Percentiles rank a stretch among this genome's conserved stretches.
phyloP scores from a whole-genome alignment of 1,140 invertebrate species.

The Drosophila lowei region DNA sequence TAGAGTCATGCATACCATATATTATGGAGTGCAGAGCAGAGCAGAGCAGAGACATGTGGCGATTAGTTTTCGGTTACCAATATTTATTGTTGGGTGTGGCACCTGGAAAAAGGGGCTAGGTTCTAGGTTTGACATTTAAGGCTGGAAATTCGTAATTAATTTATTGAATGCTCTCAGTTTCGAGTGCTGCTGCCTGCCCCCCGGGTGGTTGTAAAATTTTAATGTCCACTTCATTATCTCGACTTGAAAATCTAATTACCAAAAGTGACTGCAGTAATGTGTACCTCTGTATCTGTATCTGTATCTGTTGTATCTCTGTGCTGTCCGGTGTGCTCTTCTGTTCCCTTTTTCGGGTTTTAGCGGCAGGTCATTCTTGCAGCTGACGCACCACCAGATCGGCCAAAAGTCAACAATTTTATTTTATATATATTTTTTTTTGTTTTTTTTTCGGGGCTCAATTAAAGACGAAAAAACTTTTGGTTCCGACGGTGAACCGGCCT shows the following conservation, averaged over 20 bases:
- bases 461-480: slow-evolving; percentile 46
- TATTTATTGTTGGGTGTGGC: slow-evolving; percentile 51
- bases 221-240: slow-evolving; percentile 74
- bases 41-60: slow-evolving; percentile 14
- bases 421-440: not conserved
- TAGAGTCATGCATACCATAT: slow-evolving; percentile 56
- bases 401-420: slow-evolving; percentile 42
- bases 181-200: slow-evolving; percentile 8
- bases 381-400: slow-evolving; percentile 44
- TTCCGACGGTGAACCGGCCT: slow-evolving; percentile 42
- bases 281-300: slow-evolving; percentile 6
- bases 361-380: slow-evolving; percentile 56
- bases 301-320: not conserved
- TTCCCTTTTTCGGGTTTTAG: slow-evolving; percentile 21
- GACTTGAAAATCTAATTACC: slow-evolving; percentile 76
- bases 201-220: slow-evolving; percentile 74
- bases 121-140: slow-evolving; percentile 52
- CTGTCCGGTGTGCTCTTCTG: slow-evolving; percentile 8
- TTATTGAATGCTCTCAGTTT: slow-evolving; percentile 63
- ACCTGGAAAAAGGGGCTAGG: slow-evolving; percentile 51
- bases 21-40: slow-evolving; percentile 33
- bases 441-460: slow-evolving; percentile 47
- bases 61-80: slow-evolving; percentile 18
- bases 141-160: slow-evolving; percentile 69
- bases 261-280: slow-evolving; percentile 67